phyloP scores from a whole-genome alignment of 2,113 vertebrate genomes.

The Atractosteus spatula region DNA sequence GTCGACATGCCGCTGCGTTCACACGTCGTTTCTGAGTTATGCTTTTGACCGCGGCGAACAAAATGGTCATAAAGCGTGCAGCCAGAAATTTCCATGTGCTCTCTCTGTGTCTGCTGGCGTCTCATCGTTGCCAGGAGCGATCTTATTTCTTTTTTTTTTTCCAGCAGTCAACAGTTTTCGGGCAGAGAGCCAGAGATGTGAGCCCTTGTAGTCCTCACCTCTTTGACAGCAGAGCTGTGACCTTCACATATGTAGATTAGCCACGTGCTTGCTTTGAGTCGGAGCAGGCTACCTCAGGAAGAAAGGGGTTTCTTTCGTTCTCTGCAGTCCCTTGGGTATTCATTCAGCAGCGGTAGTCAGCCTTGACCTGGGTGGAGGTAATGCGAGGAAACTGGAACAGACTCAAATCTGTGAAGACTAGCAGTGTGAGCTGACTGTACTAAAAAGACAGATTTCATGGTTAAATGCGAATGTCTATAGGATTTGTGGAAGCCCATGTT shows the following conservation, averaged over 20 bases:
- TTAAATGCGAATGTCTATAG: no score
- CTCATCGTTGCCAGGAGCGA: constrained; percentile 64
- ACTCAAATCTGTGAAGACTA: constrained; percentile 22
- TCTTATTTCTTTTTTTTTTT: constrained; percentile 66
- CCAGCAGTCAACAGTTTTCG: constrained; percentile 54
- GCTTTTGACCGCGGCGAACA: neutral
- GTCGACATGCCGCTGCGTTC: neutral
- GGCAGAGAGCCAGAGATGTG: constrained; percentile 71
- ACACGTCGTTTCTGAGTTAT: neutral
- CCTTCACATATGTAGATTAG: constrained; percentile 92
- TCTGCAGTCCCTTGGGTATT: constrained; percentile 19
- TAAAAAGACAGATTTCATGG: no score
- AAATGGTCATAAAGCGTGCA: neutral
- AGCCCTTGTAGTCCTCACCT: constrained; percentile 69
- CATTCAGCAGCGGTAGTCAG: constrained; percentile 28
- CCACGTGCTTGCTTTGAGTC: constrained; percentile 76
- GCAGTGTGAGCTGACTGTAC: neutral
- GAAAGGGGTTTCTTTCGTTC: constrained; percentile 47
- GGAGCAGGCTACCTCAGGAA: constrained; percentile 62
- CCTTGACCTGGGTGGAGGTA: constrained; percentile 65
- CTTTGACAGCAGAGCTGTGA: constrained; percentile 68
- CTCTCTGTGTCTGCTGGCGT: constrained; percentile 25
- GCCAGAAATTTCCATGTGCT: constrained; percentile 48
- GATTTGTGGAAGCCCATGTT: no score
- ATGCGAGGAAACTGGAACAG: constrained; percentile 59